Base-by-base conservation (phyloP, 2,113 vertebrate genomes). In the Cyphomyrus discorhynchus region DNA sequence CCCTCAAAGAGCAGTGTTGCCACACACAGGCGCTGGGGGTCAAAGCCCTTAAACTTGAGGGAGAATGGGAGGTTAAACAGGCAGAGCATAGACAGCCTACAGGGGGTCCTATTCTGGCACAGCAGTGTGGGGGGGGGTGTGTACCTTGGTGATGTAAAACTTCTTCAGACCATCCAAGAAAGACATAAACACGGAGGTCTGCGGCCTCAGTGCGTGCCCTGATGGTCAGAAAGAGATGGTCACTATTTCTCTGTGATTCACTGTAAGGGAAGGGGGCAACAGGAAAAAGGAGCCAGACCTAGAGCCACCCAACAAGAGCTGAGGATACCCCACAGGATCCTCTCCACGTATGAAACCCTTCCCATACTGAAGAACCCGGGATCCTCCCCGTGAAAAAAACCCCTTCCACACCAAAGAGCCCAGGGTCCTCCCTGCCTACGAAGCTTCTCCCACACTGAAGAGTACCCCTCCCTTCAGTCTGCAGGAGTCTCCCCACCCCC, bases 131-230 rank as follows among this genome's bases (percentile, higher is more conserved):
- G 3, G 89, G 2, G 17, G 19, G 5, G 35, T 46, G 24, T 27
- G 3, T 97, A 99, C 98, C 98, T 99, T 99, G 89, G 98, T 99
- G 94, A 99, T 98, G 96, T 99, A 99, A 95, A 99, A 98, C 92
- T 97, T 99, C 96, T 99, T 99, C 95, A 99, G 92, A 85, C 98
- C 98, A 89, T 99, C 98, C 95, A 99, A 94, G 97, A 99, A 98
- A 17, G 98, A 99, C 24, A 98, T 99, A 96, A 99, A 99, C 93
- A 99, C 97, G 90, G 98, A 99, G 91, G 98, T 98, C 96, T 99
- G 98, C 94, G 98, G 98, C 95, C 99, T 99, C 94, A 99, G 97
- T 91, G 98, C 98, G 92, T 99, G 97, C 95, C 98, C 98, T 99
- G 94, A 90, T 87, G 90, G 84, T 91, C 87, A 91, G 50, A 49